phyloP scores from a whole-genome alignment of 2,888 invertebrate genomes.

The Ernsta delagoae region DNA sequence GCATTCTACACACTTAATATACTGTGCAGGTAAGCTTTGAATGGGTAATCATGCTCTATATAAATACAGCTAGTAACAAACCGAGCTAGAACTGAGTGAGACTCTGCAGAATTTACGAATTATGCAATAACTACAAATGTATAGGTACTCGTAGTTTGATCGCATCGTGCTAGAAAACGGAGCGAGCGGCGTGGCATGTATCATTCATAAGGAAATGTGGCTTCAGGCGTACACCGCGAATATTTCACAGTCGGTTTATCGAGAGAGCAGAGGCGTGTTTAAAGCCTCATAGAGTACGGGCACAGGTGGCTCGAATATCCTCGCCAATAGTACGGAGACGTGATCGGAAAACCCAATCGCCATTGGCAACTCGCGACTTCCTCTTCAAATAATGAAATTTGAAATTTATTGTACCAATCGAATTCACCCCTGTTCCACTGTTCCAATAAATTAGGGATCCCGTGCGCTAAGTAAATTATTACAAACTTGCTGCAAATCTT shows the following conservation, averaged over 20 bases:
- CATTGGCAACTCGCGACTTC: slow-evolving; percentile 78
- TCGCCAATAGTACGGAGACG: slow-evolving; percentile 80
- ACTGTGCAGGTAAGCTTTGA: slow-evolving; percentile 25
- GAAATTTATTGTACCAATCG: slow-evolving; percentile 80
- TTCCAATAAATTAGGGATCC: slow-evolving; percentile 67
- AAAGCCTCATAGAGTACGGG: slow-evolving; percentile 80
- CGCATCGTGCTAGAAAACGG: slow-evolving; percentile 49
- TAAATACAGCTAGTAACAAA: slow-evolving; percentile 25
- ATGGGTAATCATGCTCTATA: slow-evolving; percentile 31
- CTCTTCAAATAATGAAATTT: slow-evolving; percentile 83
- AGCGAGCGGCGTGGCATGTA: slow-evolving; percentile 68
- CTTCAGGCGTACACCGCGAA: slow-evolving; percentile 69
- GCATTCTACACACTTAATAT: slow-evolving; percentile 18
- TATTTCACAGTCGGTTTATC: slow-evolving; percentile 83
- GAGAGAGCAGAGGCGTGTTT: slow-evolving; percentile 76
- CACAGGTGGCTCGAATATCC: slow-evolving; percentile 82
- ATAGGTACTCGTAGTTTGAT: slow-evolving; percentile 48
- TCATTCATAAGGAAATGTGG: slow-evolving; percentile 81
- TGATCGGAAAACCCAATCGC: slow-evolving; percentile 79
- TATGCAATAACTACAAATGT: slow-evolving; percentile 58
- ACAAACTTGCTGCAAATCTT: slow-evolving; percentile 35
- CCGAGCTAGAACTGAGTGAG: slow-evolving; percentile 42
- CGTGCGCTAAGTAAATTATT: slow-evolving; percentile 36
- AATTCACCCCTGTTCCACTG: slow-evolving; percentile 62
- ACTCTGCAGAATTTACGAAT: slow-evolving; percentile 54